phyloP scores from a whole-genome alignment of 1,140 invertebrate species.

The Eriocheir sinensis region DNA sequence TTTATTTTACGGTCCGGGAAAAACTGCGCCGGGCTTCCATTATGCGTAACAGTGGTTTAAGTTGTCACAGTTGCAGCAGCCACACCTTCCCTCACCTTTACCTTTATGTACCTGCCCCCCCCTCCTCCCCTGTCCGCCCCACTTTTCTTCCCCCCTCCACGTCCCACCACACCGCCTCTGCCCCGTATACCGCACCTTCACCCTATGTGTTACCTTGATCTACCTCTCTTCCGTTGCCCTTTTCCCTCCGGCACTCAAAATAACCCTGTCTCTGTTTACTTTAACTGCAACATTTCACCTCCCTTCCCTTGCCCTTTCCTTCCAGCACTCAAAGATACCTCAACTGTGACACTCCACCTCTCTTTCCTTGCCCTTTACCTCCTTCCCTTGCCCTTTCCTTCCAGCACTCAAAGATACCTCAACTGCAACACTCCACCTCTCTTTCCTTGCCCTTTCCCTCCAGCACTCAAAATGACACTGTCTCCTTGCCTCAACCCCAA shows the following conservation, averaged over 20 bases:
- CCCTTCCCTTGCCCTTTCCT: background rate
- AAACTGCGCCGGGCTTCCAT: background rate
- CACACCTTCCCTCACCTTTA: too few relatives aligned
- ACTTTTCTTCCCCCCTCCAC: background rate
- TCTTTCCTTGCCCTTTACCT: background rate
- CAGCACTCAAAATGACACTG: too few relatives aligned
- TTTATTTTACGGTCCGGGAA: conserved; percentile 6
- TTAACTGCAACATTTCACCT: background rate
- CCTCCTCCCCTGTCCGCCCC: background rate
- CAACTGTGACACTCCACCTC: background rate
- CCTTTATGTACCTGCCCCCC: background rate
- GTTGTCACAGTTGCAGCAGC: background rate
- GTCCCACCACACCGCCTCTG: background rate
- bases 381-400: background rate
- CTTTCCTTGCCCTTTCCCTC: background rate
- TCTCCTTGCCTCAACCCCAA: too few relatives aligned
- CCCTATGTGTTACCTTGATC: too few relatives aligned
- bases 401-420: too few relatives aligned
- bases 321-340: too few relatives aligned
- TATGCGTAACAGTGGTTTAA: background rate
- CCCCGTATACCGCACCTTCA: too few relatives aligned
- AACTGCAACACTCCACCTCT: too few relatives aligned
- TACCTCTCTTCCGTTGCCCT: background rate
- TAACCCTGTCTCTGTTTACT: too few relatives aligned
- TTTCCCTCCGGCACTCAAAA: background rate